These are phyloP conservation scores for Indicator indicator DNA, from an alignment of 2,113 vertebrate genomes.

Conservation along the genomic window DNA sequence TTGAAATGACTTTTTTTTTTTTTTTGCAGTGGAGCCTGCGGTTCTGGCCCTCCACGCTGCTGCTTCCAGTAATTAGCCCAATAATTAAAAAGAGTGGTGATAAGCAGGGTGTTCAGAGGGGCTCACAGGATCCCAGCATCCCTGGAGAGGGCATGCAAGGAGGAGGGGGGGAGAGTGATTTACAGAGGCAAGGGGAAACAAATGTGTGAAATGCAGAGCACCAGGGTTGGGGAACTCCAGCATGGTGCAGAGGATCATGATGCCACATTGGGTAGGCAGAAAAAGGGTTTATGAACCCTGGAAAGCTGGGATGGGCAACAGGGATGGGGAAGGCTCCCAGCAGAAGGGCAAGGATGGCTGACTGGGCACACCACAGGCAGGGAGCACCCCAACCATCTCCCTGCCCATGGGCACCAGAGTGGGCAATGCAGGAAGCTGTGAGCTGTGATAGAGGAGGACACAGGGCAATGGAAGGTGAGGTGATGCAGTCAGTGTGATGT, in stretches of 20 bases:
- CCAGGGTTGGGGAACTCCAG: accelerated
- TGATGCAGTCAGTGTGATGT: background rate
- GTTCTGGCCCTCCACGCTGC: background rate
- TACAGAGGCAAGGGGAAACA: background rate
- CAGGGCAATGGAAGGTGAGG: background rate
- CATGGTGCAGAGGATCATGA: background rate
- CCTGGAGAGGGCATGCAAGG: background rate
- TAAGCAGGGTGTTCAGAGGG: background rate
- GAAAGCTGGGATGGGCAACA: background rate
- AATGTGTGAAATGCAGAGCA: background rate
- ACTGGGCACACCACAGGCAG: background rate
- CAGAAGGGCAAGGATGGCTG: background rate
- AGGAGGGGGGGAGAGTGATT: background rate
- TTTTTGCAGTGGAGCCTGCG: background rate
- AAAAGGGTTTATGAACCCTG: background rate
- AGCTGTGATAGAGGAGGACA: background rate
- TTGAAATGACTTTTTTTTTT: background rate
- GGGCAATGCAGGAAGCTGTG: background rate
- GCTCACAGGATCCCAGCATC: background rate
- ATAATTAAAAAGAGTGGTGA: slow-evolving; percentile 33
- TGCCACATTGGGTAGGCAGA: accelerated
- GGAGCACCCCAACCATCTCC: background rate
- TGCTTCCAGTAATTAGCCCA: slow-evolving; percentile 52
- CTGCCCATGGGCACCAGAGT: background rate
- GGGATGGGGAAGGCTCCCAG: background rate